A percentile compares a stretch with the other conserved stretches of the same genome.
Evolutionary conservation across 1,140 invertebrate genomes (phyloP).

Genomic region (Drosophila repleta): DNA sequence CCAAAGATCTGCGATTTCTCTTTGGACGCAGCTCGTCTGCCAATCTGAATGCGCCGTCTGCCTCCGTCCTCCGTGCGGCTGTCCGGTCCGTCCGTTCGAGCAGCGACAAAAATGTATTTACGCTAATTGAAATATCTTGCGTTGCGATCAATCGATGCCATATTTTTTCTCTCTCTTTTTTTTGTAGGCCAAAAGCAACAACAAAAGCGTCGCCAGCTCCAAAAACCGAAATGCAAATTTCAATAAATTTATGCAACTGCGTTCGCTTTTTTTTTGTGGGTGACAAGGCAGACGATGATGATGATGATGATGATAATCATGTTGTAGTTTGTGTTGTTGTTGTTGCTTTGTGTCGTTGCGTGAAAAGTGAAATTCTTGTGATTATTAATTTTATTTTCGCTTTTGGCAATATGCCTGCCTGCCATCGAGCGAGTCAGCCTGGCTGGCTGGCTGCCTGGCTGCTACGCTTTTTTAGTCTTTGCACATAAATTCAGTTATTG

Average conservation of each 20-base stretch:
- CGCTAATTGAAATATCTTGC: conserved; percentile 82
- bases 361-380: conserved; percentile 82
- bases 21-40: conserved; percentile 53
- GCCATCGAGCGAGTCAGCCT: conserved; percentile 12
- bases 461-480: conserved; percentile 69
- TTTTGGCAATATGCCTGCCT: conserved; percentile 58
- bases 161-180: conserved; percentile 50
- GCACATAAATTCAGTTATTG: conserved; percentile 75
- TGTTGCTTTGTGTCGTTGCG: conserved; percentile 59
- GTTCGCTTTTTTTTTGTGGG: conserved; percentile 68
- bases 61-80: conserved; percentile 16
- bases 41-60: conserved; percentile 5
- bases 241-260: conserved; percentile 81
- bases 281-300: conserved; percentile 66
- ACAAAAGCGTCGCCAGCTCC: conserved; percentile 30
- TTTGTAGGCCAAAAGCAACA: conserved; percentile 66
- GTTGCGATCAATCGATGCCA: conserved; percentile 81
- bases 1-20: conserved; percentile 69
- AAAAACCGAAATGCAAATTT: conserved; percentile 75
- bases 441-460: conserved; percentile 17
- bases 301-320: conserved; percentile 36
- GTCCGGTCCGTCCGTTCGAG: conserved; percentile 47
- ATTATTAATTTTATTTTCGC: conserved; percentile 83
- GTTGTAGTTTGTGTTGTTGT: conserved; percentile 24
- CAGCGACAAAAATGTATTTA: conserved; percentile 80